These are phyloP conservation scores for Rutilus rutilus DNA, from an alignment of 2,113 vertebrate genomes.

Conservation along the genomic window DNA sequence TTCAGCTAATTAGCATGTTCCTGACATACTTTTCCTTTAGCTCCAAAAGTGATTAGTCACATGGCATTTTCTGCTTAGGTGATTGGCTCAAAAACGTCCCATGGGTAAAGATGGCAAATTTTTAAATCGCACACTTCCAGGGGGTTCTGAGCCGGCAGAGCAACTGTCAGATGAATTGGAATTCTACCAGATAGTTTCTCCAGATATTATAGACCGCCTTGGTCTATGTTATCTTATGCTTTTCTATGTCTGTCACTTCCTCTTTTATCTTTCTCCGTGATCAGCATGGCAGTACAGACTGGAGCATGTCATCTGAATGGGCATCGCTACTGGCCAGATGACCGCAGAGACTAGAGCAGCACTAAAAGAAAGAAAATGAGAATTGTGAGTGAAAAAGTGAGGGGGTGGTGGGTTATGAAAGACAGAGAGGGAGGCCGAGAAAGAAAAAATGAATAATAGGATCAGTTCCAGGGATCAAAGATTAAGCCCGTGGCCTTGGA, in stretches of 20 bases:
- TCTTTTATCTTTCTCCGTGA: conserved; percentile 26
- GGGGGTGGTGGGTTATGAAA: conserved; percentile 33
- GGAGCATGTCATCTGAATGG: conserved; percentile 32
- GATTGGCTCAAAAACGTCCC: background rate
- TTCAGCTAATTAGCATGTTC: background rate
- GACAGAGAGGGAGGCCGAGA: conserved; percentile 1
- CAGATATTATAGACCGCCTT: conserved; percentile 13
- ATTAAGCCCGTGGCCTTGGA: conserved; percentile 58
- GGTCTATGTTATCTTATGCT: background rate
- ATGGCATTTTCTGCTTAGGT: background rate
- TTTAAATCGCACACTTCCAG: background rate
- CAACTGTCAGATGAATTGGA: background rate
- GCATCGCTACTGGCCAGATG: conserved; percentile 23
- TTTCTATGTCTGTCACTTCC: conserved; percentile 5
- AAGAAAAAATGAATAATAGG: conserved; percentile 43
- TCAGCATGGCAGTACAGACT: background rate
- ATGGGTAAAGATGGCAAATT: background rate
- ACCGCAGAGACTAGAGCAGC: background rate
- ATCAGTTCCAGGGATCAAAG: conserved; percentile 53
- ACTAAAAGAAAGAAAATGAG: background rate
- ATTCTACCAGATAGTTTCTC: background rate
- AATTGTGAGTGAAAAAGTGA: conserved; percentile 21
- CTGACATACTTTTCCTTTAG: background rate
- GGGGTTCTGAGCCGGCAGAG: background rate
- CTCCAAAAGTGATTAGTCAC: background rate